phyloP scores from a whole-genome alignment of 2,797 vertebrate species.

The Oreochromis mossambicus region DNA sequence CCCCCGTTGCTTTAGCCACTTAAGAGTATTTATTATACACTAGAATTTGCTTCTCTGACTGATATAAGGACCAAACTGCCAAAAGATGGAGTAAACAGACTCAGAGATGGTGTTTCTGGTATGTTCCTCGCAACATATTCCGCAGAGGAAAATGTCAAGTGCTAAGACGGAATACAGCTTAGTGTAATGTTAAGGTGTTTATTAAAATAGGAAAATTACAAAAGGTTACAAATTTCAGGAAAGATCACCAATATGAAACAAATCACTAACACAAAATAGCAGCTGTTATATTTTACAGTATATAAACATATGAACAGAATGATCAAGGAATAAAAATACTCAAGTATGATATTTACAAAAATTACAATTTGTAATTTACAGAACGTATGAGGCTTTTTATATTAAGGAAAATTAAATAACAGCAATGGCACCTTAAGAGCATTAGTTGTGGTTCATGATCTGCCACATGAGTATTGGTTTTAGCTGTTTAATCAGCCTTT shows the following conservation, averaged over 20 bases:
- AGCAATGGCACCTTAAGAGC: conserved; percentile 25
- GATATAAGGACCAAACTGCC: not conserved
- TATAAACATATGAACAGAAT: conserved; percentile 51
- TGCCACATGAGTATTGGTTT: not conserved
- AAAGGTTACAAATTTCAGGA: conserved; percentile 52
- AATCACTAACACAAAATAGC: conserved; percentile 68
- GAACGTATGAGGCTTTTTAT: conserved; percentile 61
- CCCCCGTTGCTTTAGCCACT: conserved; percentile 23
- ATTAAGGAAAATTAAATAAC: conserved; percentile 66
- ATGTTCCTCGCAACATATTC: not conserved
- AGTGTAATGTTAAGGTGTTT: conserved; percentile 50
- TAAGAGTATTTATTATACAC: conserved; percentile 21
- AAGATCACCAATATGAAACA: conserved; percentile 37
- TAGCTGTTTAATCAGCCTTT: not conserved
- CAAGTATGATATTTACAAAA: conserved; percentile 58
- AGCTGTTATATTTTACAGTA: conserved; percentile 59
- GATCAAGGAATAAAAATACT: not conserved
- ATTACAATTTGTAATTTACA: conserved; percentile 65
- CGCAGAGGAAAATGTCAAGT: not conserved
- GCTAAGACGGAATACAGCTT: not conserved
- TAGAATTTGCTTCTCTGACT: conserved; percentile 4
- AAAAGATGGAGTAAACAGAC: conserved; percentile 13
- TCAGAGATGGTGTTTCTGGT: not conserved
- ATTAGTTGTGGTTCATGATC: not conserved
- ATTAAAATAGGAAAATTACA: conserved; percentile 71